Percentiles rank a stretch among this genome's conserved stretches.
Conservation (phyloP, 2,888 invertebrate species). For the Aporophyla nigra region DNA sequence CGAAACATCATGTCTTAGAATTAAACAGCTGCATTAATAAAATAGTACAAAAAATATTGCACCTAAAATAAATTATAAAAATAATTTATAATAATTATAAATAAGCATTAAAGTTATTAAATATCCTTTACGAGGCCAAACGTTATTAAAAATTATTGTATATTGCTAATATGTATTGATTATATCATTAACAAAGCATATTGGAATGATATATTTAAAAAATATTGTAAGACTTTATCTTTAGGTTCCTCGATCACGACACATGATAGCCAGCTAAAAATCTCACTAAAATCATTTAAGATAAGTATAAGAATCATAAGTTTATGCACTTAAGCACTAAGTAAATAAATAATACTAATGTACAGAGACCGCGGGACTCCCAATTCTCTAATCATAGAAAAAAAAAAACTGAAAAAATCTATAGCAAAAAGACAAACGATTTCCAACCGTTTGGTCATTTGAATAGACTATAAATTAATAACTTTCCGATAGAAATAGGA, state of each 20-base stretch:
- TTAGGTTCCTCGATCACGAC: conserved; percentile 55
- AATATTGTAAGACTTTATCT: conserved; percentile 54
- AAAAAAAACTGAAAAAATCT: neutral
- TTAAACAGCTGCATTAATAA: conserved; percentile 57
- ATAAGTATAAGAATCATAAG: conserved; percentile 78
- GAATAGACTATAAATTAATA: conserved; percentile 11
- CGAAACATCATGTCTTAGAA: conserved; percentile 23
- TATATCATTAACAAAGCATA: conserved; percentile 66
- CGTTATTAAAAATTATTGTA: conserved; percentile 47
- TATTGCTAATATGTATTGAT: conserved; percentile 63
- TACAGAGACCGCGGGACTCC: conserved; percentile 78
- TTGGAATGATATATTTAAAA: conserved; percentile 69
- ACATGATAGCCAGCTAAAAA: conserved; percentile 79
- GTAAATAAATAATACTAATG: conserved; percentile 90
- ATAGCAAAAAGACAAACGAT: conserved; percentile 23
- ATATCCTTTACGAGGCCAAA: conserved; percentile 67
- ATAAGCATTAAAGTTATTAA: conserved; percentile 64
- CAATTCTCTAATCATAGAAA: conserved; percentile 2
- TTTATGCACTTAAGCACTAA: conserved; percentile 85
- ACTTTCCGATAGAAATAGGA: conserved; percentile 37
- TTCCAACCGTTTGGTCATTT: conserved; percentile 31
- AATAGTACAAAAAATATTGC: conserved; percentile 65
- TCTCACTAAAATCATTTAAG: conserved; percentile 77
- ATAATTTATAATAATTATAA: conserved; percentile 66
- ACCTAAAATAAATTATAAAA: conserved; percentile 68